phyloP scores from a whole-genome alignment of 2,888 invertebrate species.

The Desoria tigrina region DNA sequence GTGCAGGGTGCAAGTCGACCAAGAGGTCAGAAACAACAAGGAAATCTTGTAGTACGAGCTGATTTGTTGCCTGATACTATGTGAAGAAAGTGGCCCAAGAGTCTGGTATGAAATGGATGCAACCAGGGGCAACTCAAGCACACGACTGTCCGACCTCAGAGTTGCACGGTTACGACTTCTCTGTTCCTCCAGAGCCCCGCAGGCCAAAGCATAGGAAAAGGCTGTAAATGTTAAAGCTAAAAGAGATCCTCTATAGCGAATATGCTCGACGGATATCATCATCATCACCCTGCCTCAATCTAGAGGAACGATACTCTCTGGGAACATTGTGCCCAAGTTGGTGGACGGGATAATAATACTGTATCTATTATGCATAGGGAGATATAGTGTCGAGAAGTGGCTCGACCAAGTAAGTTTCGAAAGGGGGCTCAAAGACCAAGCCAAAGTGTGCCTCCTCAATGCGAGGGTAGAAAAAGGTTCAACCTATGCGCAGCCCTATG shows the following conservation, averaged over 20 bases:
- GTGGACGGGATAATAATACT: neutral
- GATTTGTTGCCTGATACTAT: neutral
- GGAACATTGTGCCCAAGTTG: neutral
- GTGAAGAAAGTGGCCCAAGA: slow-evolving; percentile 12
- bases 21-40: slow-evolving; percentile 26
- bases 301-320: too few species aligned
- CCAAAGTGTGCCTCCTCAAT: slow-evolving; percentile 36
- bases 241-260: too few species aligned
- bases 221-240: neutral
- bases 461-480: slow-evolving; percentile 46
- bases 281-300: too few species aligned
- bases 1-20: slow-evolving; percentile 33
- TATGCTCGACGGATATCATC: too few species aligned
- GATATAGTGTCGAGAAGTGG: slow-evolving; percentile 22
- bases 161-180: slow-evolving; percentile 52
- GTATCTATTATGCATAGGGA: neutral
- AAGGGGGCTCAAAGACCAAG: slow-evolving; percentile 36
- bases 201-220: slow-evolving; percentile 47
- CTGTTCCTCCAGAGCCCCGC: slow-evolving; percentile 49
- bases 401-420: slow-evolving; percentile 27
- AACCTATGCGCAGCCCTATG: slow-evolving; percentile 53
- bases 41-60: slow-evolving; percentile 10
- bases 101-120: slow-evolving; percentile 33
- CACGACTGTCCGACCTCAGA: slow-evolving; percentile 51
- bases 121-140: slow-evolving; percentile 50